phyloP scores from a whole-genome alignment of 2,888 invertebrate species.

The Syritta pipiens region DNA sequence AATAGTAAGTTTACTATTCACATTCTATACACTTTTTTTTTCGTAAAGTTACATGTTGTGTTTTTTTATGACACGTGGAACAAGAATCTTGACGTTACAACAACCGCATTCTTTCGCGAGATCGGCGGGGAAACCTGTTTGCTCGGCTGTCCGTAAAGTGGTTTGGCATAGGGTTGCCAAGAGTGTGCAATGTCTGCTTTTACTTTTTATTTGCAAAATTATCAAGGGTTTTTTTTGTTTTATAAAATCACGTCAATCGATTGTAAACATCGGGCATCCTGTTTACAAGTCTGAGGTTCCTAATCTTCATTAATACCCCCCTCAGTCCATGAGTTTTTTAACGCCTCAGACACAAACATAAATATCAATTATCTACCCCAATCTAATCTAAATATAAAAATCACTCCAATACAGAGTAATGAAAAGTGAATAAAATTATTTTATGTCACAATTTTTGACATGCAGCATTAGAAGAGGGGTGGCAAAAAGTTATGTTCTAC shows the following conservation, averaged over 20 bases:
- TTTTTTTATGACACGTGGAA: not conserved
- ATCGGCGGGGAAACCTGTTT: not conserved
- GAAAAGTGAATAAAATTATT: no score
- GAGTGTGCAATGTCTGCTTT: no score
- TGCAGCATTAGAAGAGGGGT: not conserved
- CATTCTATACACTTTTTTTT: not conserved
- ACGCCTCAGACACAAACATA: no score
- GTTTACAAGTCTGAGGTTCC: no score
- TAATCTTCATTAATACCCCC: no score
- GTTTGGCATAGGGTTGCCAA: not conserved
- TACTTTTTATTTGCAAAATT: no score
- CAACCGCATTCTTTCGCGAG: not conserved
- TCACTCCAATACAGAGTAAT: no score
- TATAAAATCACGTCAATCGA: not conserved
- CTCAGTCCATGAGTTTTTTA: no score
- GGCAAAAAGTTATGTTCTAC: not conserved
- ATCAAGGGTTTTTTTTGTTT: not conserved
- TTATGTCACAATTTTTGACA: not conserved
- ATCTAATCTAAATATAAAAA: no score
- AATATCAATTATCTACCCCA: no score
- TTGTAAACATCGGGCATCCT: not conserved
- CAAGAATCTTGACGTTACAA: not conserved
- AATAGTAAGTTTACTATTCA: conserved; percentile 76
- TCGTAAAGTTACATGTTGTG: not conserved
- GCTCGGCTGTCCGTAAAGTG: no score